phyloP scores from a whole-genome alignment of 2,113 vertebrate genomes.

The Brachyistius frenatus region DNA sequence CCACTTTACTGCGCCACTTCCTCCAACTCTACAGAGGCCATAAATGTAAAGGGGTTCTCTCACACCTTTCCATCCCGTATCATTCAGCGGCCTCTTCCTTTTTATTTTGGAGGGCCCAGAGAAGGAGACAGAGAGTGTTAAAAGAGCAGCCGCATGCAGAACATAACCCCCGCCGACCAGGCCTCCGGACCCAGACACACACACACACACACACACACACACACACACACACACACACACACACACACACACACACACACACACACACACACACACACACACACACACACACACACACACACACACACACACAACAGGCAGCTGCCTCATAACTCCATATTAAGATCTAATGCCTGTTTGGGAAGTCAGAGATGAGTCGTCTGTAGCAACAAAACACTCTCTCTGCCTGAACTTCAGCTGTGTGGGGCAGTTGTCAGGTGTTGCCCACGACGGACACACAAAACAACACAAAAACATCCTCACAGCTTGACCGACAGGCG shows the following conservation, averaged over 20 bases:
- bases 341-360: neutral
- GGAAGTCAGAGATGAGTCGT: conserved; percentile 9
- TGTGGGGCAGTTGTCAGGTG: conserved; percentile 10
- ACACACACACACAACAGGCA: conserved; percentile 15
- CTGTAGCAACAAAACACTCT: conserved; percentile 28
- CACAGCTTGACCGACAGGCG: conserved; percentile 7
- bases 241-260: too few species aligned
- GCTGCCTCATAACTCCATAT: conserved; percentile 20
- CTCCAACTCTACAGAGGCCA: conserved; percentile 78
- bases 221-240: neutral
- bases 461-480: conserved; percentile 14
- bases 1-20: conserved; percentile 83
- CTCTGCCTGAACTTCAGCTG: neutral
- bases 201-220: neutral
- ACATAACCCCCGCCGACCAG: conserved; percentile 29
- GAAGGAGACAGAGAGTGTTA: conserved; percentile 63
- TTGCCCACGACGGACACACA: conserved; percentile 5
- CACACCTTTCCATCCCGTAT: conserved; percentile 80
- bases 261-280: too few species aligned
- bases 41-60: conserved; percentile 84
- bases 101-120: conserved; percentile 61
- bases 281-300: too few species aligned
- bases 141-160: conserved; percentile 59
- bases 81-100: conserved; percentile 74
- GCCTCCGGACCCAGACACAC: neutral